These are phyloP conservation scores for Drosophila ercepeae DNA, from an alignment of 1,140 invertebrate species.

Conservation along the genomic window DNA sequence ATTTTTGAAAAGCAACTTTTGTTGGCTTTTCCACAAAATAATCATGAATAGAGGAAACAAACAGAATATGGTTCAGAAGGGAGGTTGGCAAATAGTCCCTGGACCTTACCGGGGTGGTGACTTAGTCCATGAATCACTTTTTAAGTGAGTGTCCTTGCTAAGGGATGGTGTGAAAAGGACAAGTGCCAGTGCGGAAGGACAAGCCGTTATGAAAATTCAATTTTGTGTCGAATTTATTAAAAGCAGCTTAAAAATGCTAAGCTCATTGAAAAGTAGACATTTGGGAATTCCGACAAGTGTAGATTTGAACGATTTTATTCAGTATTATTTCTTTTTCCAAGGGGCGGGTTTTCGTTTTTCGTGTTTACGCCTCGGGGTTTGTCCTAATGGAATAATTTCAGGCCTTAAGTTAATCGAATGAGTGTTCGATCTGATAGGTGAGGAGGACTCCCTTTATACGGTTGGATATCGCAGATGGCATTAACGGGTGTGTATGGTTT, in stretches of 20 bases:
- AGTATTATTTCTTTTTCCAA: neutral
- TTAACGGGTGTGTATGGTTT: constrained; percentile 2
- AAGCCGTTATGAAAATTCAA: constrained; percentile 81
- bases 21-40: no score
- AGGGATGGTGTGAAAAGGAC: constrained; percentile 72
- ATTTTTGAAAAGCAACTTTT: neutral
- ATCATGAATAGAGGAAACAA: neutral
- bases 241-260: constrained; percentile 80
- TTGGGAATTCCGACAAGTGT: constrained; percentile 77
- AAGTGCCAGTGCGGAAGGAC: constrained; percentile 48
- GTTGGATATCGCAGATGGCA: constrained; percentile 44
- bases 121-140: constrained; percentile 75
- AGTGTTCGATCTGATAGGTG: constrained; percentile 10
- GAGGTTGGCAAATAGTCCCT: constrained; percentile 5
- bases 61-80: neutral
- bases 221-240: constrained; percentile 83
- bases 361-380: constrained; percentile 58
- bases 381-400: constrained; percentile 69
- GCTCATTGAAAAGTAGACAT: constrained; percentile 76
- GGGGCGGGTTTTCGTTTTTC: constrained; percentile 37
- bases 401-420: constrained; percentile 62
- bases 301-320: constrained; percentile 27
- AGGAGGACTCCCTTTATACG: constrained; percentile 10
- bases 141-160: constrained; percentile 66
- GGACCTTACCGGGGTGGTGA: constrained; percentile 57